A percentile compares a stretch with the other conserved stretches of the same genome.
phyloP scores from a whole-genome alignment of 2,113 vertebrate genomes.

The Caranx melampygus region DNA sequence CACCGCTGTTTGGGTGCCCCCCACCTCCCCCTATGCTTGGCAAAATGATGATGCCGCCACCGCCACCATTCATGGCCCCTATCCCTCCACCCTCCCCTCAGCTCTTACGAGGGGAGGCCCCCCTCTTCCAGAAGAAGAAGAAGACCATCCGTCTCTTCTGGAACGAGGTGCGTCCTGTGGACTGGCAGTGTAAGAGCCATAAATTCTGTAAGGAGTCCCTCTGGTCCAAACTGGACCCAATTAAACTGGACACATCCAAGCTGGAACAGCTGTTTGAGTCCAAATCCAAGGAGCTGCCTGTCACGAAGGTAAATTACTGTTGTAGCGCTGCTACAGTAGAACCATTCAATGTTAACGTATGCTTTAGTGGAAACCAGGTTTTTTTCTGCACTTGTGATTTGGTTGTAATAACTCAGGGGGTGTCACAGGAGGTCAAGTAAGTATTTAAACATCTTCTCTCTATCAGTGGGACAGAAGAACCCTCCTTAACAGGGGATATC shows the following conservation, averaged over 20 bases:
- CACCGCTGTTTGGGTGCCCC: conserved; percentile 83
- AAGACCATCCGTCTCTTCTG: conserved; percentile 99
- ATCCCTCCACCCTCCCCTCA: conserved; percentile 90
- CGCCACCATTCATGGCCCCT: conserved; percentile 81
- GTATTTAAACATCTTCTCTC: not conserved
- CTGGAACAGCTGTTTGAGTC: conserved; percentile 98
- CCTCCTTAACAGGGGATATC: too few species aligned
- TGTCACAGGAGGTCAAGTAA: not conserved
- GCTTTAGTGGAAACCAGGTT: conserved; percentile 4
- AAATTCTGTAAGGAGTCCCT: conserved; percentile 92
- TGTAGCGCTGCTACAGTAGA: conserved; percentile 15
- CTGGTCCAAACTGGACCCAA: conserved; percentile 96
- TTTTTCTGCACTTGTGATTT: conserved; percentile 7
- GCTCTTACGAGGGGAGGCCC: conserved; percentile 87
- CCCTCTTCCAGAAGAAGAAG: conserved; percentile 95
- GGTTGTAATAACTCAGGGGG: conserved; percentile 6
- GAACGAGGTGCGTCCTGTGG: conserved; percentile 95
- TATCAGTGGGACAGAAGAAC: too few species aligned
- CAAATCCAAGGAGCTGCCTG: conserved; percentile 97
- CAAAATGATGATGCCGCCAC: conserved; percentile 84
- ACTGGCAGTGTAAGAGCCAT: conserved; percentile 93
- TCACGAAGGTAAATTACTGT: conserved; percentile 90
- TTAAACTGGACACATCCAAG: conserved; percentile 95
- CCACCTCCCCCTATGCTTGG: conserved; percentile 86
- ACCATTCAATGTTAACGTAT: not conserved